A percentile compares a stretch with the other conserved stretches of the same genome.
These are phyloP conservation scores for Oncopodura yosiiana DNA, from an alignment of 1,140 invertebrate species.

Conservation along the genomic window DNA sequence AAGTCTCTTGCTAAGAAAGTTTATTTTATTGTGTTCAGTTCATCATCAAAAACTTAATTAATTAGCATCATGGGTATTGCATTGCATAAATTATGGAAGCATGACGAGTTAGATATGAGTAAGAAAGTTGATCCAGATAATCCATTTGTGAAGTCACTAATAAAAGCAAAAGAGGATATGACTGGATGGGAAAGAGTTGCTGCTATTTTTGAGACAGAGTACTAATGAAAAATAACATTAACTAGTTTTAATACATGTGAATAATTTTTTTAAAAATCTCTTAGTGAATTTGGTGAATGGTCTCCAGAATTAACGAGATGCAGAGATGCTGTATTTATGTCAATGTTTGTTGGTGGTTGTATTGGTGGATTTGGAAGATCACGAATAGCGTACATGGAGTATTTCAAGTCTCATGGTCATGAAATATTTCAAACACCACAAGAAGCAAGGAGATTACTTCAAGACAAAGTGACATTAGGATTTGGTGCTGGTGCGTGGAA, in stretches of 20 bases:
- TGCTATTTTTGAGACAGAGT: conserved; percentile 30
- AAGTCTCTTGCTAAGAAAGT: no score
- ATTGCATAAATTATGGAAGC: no score
- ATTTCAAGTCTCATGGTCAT: conserved; percentile 62
- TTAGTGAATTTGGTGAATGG: conserved; percentile 49
- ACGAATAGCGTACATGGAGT: conserved; percentile 51
- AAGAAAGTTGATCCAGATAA: no score
- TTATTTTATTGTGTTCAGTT: no score
- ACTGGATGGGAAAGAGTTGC: conserved; percentile 35
- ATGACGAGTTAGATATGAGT: no score
- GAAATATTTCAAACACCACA: conserved; percentile 53
- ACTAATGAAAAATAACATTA: background rate
- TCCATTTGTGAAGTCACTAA: no score
- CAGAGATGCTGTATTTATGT: conserved; percentile 41
- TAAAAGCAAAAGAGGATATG: conserved; percentile 18
- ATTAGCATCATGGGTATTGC: no score
- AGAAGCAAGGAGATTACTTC: conserved; percentile 57
- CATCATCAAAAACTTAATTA: no score
- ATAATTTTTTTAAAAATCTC: conserved; percentile 35
- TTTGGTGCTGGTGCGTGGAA: conserved; percentile 58
- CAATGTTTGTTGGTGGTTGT: conserved; percentile 47
- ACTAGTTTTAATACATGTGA: background rate
- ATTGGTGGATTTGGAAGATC: conserved; percentile 53
- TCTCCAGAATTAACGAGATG: conserved; percentile 51
- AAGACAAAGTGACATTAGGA: conserved; percentile 52